Conservation (phyloP, 2,888 invertebrate species). For the Eurois occulta region DNA sequence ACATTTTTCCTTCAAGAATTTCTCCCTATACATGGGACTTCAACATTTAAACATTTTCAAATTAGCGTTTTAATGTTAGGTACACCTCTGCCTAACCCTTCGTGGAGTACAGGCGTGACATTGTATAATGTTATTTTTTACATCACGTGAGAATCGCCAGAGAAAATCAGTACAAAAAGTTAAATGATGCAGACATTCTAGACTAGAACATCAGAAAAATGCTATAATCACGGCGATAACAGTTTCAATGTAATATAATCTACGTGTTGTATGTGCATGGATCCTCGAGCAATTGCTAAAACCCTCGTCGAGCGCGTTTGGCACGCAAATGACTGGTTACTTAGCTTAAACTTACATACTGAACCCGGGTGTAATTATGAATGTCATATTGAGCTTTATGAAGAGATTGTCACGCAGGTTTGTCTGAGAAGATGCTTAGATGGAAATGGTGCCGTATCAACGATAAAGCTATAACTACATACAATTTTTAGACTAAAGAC, state of each 20-base stretch:
- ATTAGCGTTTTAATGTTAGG: not conserved
- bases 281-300: conserved; percentile 40
- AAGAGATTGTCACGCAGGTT: not conserved
- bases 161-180: not conserved
- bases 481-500: not conserved
- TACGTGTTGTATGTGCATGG: conserved; percentile 19
- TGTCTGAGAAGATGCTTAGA: not conserved
- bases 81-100: not conserved
- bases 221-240: conserved; percentile 9
- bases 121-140: not conserved
- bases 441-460: not conserved
- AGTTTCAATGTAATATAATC: conserved; percentile 15
- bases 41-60: too few species aligned
- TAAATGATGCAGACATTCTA: not conserved
- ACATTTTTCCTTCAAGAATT: not conserved
- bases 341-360: conserved; percentile 52
- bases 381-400: conserved; percentile 1
- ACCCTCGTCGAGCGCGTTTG: conserved; percentile 41
- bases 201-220: not conserved
- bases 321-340: conserved; percentile 48
- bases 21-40: not conserved
- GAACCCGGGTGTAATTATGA: conserved; percentile 13
- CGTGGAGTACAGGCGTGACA: not conserved
- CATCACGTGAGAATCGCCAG: not conserved
- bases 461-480: not conserved